Base-by-base conservation (phyloP, 2,888 invertebrate genomes). In the Stenodera caucasica region DNA sequence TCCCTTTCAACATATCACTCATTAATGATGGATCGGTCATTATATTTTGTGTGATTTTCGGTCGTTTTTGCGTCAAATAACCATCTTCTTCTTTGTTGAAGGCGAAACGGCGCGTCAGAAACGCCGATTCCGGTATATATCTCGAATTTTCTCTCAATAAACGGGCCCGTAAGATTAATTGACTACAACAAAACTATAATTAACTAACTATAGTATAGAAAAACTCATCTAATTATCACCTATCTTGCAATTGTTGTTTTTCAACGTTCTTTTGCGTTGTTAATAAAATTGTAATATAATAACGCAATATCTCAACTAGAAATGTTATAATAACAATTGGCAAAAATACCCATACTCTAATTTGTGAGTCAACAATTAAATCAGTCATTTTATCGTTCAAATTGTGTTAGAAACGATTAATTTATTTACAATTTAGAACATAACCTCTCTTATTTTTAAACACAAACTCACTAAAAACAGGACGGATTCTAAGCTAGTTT, bases 1-100 rank as follows among this genome's bases (percentile, higher is more conserved):
- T 99, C 53, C 99, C 98, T 81, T 99, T 99, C 60, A 99, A 83
- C 97, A 99, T 98, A 75, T 99, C 99, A 0, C 96, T 97, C 90
- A 99, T 94, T 90, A 97, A 93, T 57, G 90, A 90, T 0, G 97
- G 97, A 81, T 97, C 96, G 1, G 96, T 95, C 88, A 98, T 96
- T 11, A 97, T 96, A 78, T 98, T 98, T 78, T 88, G 84, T 11
- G 92, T 89, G n/a, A 90, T 86, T 1, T 92, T 89, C 51, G 91
- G 87, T 66, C 96, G 84, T 74, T 94, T 96, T 76, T 96, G 94
- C 1, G 92, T 94, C 72, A 99, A 92, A 77, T 97, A 97, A 1
- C 97, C 98, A 58, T 89, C 90, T 72, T 98, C 96, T 78, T 96
- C 95, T 81, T 96, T 93, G 79, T 98, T 98, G 78, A 99, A 97